Evolutionary conservation across 2,888 invertebrate genomes (phyloP).

Genomic region (Tiphia femorata): DNA sequence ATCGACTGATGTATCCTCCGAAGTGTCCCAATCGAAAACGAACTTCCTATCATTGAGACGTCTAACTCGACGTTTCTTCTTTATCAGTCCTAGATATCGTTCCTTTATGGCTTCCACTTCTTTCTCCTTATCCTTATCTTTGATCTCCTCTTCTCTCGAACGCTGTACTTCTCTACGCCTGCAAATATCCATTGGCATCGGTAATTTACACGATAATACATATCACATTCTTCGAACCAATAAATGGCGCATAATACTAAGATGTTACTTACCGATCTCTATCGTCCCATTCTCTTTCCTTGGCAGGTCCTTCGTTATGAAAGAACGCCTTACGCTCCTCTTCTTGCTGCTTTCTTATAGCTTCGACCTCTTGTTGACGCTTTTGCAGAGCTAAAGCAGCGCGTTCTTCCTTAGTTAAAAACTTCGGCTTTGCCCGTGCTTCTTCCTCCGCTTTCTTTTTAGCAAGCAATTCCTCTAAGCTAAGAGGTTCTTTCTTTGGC

Average conservation of each 20-base stretch:
- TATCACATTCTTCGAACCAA: background rate
- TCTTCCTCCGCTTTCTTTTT: slow-evolving; percentile 97
- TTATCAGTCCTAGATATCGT: slow-evolving; percentile 92
- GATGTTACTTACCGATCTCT: slow-evolving; percentile 57
- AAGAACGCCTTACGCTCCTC: slow-evolving; percentile 71
- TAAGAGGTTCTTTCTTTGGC: slow-evolving; percentile 86
- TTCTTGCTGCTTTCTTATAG: slow-evolving; percentile 79
- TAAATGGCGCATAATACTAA: background rate
- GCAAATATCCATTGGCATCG: too few relatives aligned
- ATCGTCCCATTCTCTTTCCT: slow-evolving; percentile 70
- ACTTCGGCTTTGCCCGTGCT: slow-evolving; percentile 95
- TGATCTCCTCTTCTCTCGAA: slow-evolving; percentile 72
- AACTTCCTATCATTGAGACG: slow-evolving; percentile 98
- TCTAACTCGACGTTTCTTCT: slow-evolving; percentile 92
- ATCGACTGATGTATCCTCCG: slow-evolving; percentile 98
- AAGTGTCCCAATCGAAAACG: slow-evolving; percentile 99
- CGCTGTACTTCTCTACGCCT: slow-evolving; percentile 65
- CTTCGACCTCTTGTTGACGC: slow-evolving; percentile 90
- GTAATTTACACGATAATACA: background rate
- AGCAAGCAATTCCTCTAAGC: slow-evolving; percentile 93
- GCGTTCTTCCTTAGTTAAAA: slow-evolving; percentile 95
- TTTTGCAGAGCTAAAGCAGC: slow-evolving; percentile 89
- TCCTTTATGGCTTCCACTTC: slow-evolving; percentile 97
- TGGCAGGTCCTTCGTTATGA: slow-evolving; percentile 53
- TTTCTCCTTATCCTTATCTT: slow-evolving; percentile 88